Evolutionary conservation across 2,797 vertebrate species (phyloP).

Genomic region (Amniataba percoides): DNA sequence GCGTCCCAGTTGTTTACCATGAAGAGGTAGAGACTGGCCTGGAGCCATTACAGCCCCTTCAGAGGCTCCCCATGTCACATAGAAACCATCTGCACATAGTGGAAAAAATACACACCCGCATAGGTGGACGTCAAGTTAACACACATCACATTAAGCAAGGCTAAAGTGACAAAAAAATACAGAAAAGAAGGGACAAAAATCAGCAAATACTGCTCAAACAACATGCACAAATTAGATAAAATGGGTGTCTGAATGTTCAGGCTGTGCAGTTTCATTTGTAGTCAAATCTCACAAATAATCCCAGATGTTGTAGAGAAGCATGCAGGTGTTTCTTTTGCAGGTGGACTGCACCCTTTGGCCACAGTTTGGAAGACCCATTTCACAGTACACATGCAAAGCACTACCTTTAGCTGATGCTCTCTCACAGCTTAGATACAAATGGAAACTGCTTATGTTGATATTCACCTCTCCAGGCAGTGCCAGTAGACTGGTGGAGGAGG

Average conservation of each 20-base stretch:
- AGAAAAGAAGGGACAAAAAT: not conserved
- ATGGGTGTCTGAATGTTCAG: not conserved
- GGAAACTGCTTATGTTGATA: conserved; percentile 7
- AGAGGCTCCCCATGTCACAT: conserved; percentile 93
- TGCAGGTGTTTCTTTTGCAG: conserved; percentile 20
- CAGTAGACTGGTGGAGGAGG: not conserved
- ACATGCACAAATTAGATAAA: not conserved
- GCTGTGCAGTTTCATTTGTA: not conserved
- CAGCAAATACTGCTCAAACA: not conserved
- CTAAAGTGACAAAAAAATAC: not conserved
- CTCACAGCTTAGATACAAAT: not conserved
- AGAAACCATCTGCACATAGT: conserved; percentile 88
- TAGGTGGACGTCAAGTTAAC: not conserved
- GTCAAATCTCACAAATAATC: not conserved
- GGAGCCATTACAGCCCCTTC: conserved; percentile 80
- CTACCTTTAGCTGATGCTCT: not conserved
- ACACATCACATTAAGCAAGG: not conserved
- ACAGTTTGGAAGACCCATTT: not conserved
- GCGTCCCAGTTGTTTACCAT: conserved; percentile 92
- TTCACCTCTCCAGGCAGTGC: not conserved
- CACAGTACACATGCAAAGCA: not conserved
- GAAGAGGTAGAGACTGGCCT: conserved; percentile 89
- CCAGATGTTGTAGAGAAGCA: conserved; percentile 2
- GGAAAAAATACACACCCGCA: conserved; percentile 1
- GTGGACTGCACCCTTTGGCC: not conserved